Base-by-base conservation (phyloP, 2,113 vertebrate species). In the Callithrix jacchus region DNA sequence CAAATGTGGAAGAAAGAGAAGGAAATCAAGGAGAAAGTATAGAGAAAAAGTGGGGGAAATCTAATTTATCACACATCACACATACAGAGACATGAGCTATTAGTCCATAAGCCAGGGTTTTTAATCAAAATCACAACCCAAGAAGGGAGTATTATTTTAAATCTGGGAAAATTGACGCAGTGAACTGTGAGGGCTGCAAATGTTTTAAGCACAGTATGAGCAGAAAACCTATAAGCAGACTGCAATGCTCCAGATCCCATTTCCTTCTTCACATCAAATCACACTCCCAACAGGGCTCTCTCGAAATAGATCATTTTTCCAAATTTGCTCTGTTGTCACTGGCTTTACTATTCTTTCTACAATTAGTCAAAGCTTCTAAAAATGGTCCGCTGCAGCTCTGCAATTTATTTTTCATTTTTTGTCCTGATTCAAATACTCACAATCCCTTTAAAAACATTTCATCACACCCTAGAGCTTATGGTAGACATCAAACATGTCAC, bases 321-420 rank as follows among this genome's bases (percentile, higher is more conserved):
- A 96, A 90, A 96, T 95, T 94, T 93, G 82, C 97, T 76, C 49
- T 42, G 64, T 42, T 95, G 96, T 96, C 89, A 83, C 74, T 71
- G 66, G 89, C 80, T 93, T 81, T 82, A 80, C 35, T 79, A 70
- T 86, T 96, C 86, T 94, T 97, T 95, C 84, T 89, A 47, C 85
- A 92, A 86, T 98, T 94, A 94, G 79, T 98, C 94, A 98, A 82
- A 95, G 82, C 47, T 83, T 86, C 96, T 97, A 81, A 89, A 88
- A 97, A 97, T 49, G 54, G 90, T 87, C 54, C 49, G 68, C 58
- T 90, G n/a, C 87, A 94, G 81, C n/a, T 52, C 16, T 49, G 37
- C 25, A 56, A 97, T 97, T 92, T 77, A 66, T 89, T 97, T 96
- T 93, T 95, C 89, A 96, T 95, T 91, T 96, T 94, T 89, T 88